phyloP scores from a whole-genome alignment of 2,797 vertebrate species.

The Phoxinus dragarum region DNA sequence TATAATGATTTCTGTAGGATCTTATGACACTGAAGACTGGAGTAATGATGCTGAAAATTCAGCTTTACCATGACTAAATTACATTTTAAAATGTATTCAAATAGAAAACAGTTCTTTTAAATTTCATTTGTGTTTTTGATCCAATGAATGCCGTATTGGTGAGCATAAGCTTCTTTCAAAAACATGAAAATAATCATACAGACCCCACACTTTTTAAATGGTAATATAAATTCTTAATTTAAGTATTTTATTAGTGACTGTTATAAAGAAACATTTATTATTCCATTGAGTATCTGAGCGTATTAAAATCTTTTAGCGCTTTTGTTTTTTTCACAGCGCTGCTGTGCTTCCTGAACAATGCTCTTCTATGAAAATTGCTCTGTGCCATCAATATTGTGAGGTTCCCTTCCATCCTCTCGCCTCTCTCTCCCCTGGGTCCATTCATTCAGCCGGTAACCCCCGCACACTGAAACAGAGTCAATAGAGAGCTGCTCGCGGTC shows the following conservation, averaged over 20 bases:
- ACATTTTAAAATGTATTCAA: not conserved
- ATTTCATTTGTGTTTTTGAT: not conserved
- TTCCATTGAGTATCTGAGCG: too few relatives aligned
- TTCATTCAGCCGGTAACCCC: constrained; percentile 57
- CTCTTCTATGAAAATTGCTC: constrained; percentile 37
- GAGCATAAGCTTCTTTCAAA: not conserved
- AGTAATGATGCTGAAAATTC: not conserved
- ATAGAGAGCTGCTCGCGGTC: constrained; percentile 50
- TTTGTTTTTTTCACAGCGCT: not conserved
- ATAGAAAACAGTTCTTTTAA: not conserved
- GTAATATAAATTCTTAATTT: too few relatives aligned
- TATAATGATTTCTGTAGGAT: not conserved
- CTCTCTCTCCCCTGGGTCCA: constrained; percentile 50
- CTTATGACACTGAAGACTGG: not conserved
- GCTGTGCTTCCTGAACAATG: constrained; percentile 31
- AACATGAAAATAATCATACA: not conserved
- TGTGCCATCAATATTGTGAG: constrained; percentile 51
- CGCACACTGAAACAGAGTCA: constrained; percentile 50
- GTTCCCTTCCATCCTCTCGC: constrained; percentile 50
- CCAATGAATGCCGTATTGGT: not conserved
- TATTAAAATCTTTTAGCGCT: too few relatives aligned
- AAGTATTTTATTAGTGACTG: not conserved
- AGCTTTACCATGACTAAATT: not conserved
- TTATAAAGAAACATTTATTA: not conserved
- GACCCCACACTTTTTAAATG: not conserved